Evolutionary conservation across 30 jellyfish, hydroid and myxozoan genomes (phyloP), one percentile per base, ranked within the genome.

Genomic region (Hydra vulgaris): DNA sequence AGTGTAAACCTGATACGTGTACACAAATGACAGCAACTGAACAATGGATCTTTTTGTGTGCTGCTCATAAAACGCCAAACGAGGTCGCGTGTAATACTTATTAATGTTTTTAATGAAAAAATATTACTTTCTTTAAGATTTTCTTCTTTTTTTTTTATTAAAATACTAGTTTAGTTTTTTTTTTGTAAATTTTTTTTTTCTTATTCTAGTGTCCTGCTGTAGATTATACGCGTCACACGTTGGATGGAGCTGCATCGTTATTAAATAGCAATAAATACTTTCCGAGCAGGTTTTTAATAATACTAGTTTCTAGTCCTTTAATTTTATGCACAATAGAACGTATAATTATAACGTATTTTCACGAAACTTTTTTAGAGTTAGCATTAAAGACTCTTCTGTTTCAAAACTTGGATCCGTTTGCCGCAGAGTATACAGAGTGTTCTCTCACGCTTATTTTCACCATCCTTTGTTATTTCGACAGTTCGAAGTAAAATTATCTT

Each of bases 121-220:
- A n/a, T 0, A 61, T 61, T 61, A 17, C 20, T 61, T n/a, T 17
- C 19, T 17, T 61, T n/a, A 56, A n/a, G n/a, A n/a, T n/a, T n/a
- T n/a, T n/a, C n/a, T n/a, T n/a, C n/a, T n/a, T n/a, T n/a, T n/a
- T n/a, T n/a, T n/a, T n/a, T n/a, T n/a, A n/a, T n/a, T n/a, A n/a
- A n/a, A n/a, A n/a, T n/a, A n/a, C n/a, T n/a, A n/a, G n/a, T n/a
- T n/a, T n/a, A n/a, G n/a, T n/a, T n/a, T n/a, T n/a, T n/a, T n/a
- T n/a, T n/a, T n/a, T n/a, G n/a, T n/a, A n/a, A n/a, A n/a, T n/a
- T n/a, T n/a, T n/a, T n/a, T n/a, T n/a, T n/a, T n/a, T n/a, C n/a
- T n/a, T n/a, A n/a, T n/a, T n/a, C 21, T 66, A 92, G 98, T 92
- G 98, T 79, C 98, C 98, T 7, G 98, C 98, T 27, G 98, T 92